Percentiles rank a stretch among this genome's conserved stretches.
phyloP scores from a whole-genome alignment of 64 coral and sea anemone genomes.

The Montipora sp. region DNA sequence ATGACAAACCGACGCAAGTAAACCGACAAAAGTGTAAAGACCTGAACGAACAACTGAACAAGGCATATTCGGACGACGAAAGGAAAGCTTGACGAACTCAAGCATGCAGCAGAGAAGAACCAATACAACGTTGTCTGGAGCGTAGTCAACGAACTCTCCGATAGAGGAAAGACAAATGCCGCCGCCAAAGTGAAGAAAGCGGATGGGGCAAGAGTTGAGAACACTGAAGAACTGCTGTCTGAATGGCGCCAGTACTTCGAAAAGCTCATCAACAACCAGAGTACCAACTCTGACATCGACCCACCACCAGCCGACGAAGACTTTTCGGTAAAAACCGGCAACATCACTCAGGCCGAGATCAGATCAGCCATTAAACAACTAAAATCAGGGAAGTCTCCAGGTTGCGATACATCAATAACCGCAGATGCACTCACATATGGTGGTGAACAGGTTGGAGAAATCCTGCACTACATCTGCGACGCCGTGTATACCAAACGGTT shows the following conservation, averaged over 20 bases:
- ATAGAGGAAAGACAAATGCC: neutral
- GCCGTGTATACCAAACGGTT: neutral
- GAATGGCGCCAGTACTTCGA: neutral
- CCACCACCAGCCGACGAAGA: neutral
- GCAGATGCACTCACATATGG: slow-evolving; percentile 35
- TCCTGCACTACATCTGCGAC: neutral
- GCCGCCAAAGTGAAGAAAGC: too few species aligned
- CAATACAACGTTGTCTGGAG: neutral
- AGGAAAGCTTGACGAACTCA: too few species aligned
- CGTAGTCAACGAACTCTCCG: neutral
- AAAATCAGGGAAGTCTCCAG: slow-evolving; percentile 17
- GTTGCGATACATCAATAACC: neutral
- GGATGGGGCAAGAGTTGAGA: neutral
- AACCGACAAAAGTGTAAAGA: too few species aligned
- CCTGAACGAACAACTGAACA: too few species aligned
- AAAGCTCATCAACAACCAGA: neutral
- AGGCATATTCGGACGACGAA: too few species aligned
- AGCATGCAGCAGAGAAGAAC: too few species aligned
- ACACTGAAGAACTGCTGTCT: neutral
- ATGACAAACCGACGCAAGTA: too few species aligned
- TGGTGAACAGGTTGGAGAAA: neutral
- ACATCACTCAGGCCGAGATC: neutral
- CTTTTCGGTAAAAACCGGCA: neutral
- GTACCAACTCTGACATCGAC: neutral
- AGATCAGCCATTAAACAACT: neutral